A percentile compares a stretch with the other conserved stretches of the same genome.
These are phyloP conservation scores for Homarus americanus DNA, from an alignment of 1,140 invertebrate species.

Conservation along the genomic window DNA sequence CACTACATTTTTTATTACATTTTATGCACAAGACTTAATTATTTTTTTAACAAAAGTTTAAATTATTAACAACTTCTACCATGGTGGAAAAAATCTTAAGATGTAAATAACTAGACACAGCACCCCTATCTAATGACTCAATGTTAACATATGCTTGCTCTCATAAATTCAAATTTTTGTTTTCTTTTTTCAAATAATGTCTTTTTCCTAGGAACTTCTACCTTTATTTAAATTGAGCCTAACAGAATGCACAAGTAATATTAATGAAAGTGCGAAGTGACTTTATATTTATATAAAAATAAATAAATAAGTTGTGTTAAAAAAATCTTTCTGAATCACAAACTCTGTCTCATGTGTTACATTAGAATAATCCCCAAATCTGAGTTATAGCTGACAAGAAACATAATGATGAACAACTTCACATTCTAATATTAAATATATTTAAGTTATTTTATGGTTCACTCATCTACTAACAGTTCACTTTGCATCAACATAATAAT, in stretches of 20 bases:
- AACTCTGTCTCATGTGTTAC: neutral
- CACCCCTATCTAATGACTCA: slow-evolving; percentile 51
- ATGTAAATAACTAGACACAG: slow-evolving; percentile 59
- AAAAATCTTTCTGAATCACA: neutral
- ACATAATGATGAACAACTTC: neutral
- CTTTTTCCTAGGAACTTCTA: slow-evolving; percentile 53
- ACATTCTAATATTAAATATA: neutral
- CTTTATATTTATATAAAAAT: neutral
- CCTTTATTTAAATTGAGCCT: slow-evolving; percentile 22
- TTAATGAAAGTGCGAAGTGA: neutral
- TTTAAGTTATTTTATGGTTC: neutral
- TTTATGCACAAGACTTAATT: slow-evolving; percentile 54
- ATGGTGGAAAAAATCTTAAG: slow-evolving; percentile 49
- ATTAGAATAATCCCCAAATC: neutral
- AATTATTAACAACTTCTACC: slow-evolving; percentile 48
- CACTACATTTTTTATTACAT: slow-evolving; percentile 33
- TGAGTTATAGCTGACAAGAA: neutral
- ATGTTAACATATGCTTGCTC: slow-evolving; percentile 44
- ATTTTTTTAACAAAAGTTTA: slow-evolving; percentile 50
- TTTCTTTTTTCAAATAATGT: slow-evolving; percentile 19
- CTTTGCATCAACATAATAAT: neutral
- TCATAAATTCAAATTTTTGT: neutral
- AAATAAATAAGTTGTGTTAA: neutral
- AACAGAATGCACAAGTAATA: slow-evolving; percentile 21
- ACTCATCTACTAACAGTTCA: neutral